These are phyloP conservation scores for Prorops nasuta DNA, from an alignment of 1,140 invertebrate species.

Conservation along the genomic window DNA sequence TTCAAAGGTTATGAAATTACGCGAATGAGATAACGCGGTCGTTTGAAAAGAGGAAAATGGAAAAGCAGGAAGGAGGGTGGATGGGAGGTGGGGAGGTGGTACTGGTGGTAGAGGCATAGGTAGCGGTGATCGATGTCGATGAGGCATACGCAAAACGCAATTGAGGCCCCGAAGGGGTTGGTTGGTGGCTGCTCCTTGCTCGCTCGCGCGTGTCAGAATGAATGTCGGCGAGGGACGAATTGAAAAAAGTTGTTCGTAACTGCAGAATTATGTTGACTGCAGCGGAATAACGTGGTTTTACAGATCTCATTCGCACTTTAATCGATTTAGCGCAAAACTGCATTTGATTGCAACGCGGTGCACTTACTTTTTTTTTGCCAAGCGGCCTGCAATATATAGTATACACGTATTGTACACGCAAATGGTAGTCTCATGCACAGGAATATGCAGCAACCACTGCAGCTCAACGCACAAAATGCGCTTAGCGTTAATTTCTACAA, in stretches of 20 bases:
- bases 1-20: no score
- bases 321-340: constrained; percentile 44
- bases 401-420: not conserved
- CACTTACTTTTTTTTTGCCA: no score
- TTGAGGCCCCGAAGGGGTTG: no score
- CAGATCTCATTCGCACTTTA: constrained; percentile 40
- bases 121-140: constrained; percentile 12
- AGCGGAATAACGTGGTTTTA: constrained; percentile 49
- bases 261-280: constrained; percentile 47
- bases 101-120: no score
- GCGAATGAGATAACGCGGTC: not conserved
- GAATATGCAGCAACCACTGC: constrained; percentile 25
- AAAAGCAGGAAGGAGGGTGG: not conserved
- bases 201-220: not conserved
- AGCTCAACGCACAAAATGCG: constrained; percentile 41
- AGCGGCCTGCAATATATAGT: no score
- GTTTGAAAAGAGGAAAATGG: constrained; percentile 10
- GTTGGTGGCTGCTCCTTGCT: constrained; percentile 14
- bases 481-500: constrained; percentile 39
- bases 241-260: constrained; percentile 3
- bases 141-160: constrained; percentile 28
- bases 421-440: constrained; percentile 1
- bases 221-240: not conserved
- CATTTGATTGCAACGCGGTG: constrained; percentile 22
- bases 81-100: constrained; percentile 4